A percentile compares a stretch with the other conserved stretches of the same genome.
Conservation (phyloP, 2,888 invertebrate species). For the Zonitis immaculata region DNA sequence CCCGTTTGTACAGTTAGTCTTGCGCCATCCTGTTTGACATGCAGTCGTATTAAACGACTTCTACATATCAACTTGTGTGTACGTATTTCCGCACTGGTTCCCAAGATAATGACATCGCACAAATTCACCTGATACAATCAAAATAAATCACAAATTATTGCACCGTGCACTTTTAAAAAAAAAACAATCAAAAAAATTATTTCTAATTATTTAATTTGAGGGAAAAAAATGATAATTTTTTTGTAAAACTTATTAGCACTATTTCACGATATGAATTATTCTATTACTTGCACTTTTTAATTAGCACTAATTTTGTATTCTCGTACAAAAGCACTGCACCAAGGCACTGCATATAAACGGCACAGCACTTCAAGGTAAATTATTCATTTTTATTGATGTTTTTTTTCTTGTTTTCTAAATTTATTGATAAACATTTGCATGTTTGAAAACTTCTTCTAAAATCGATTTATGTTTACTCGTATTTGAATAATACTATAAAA, state of each 20-base stretch:
- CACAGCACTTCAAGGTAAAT: conserved; percentile 30
- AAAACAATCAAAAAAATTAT: conserved; percentile 7
- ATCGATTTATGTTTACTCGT: too few species aligned
- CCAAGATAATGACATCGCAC: conserved; percentile 30
- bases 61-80: conserved; percentile 33
- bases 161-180: conserved; percentile 23
- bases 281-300: conserved; percentile 28
- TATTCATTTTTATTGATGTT: conserved; percentile 17
- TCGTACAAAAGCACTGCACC: conserved; percentile 28
- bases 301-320: conserved; percentile 25
- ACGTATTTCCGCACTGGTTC: conserved; percentile 30
- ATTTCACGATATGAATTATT: conserved; percentile 24
- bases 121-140: conserved; percentile 23
- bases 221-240: neutral
- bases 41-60: conserved; percentile 37
- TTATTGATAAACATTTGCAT: too few species aligned
- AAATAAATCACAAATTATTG: conserved; percentile 25
- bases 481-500: too few species aligned
- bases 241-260: neutral
- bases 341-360: conserved; percentile 27
- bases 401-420: neutral
- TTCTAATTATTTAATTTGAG: neutral
- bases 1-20: conserved; percentile 43
- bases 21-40: conserved; percentile 41
- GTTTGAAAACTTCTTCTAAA: too few species aligned